Evolutionary conservation across 2,888 invertebrate species (phyloP).

Genomic region (Brachyopa scutellaris): DNA sequence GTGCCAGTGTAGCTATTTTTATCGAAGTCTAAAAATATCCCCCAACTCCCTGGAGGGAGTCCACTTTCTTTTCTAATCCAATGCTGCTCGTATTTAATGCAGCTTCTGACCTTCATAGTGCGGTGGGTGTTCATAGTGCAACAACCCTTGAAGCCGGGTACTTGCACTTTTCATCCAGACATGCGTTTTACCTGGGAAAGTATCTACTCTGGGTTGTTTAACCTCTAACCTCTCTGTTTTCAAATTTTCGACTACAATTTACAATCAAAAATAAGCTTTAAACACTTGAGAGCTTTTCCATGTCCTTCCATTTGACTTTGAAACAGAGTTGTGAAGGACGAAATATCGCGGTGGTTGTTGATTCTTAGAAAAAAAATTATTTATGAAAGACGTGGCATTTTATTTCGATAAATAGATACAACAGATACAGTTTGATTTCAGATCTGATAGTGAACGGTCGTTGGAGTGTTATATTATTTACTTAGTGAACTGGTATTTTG

Average conservation of each 20-base stretch:
- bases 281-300: constrained; percentile 33
- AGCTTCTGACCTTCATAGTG: constrained; percentile 49
- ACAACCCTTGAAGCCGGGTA: constrained; percentile 66
- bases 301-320: constrained; percentile 73
- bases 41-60: constrained; percentile 35
- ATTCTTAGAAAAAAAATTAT: not conserved
- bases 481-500: no score
- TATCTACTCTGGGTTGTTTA: not conserved
- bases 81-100: constrained; percentile 8
- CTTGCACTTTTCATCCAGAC: constrained; percentile 72
- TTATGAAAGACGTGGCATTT: constrained; percentile 14
- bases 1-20: constrained; percentile 42
- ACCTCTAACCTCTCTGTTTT: not conserved
- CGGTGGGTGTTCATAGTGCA: constrained; percentile 63
- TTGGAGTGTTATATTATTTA: no score
- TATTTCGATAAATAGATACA: not conserved
- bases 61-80: constrained; percentile 41
- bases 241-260: not conserved
- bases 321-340: constrained; percentile 72
- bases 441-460: constrained; percentile 4
- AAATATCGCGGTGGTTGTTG: constrained; percentile 14
- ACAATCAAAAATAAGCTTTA: constrained; percentile 40
- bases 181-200: constrained; percentile 49
- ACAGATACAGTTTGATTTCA: constrained; percentile 2
- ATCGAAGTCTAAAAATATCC: constrained; percentile 56